A percentile compares a stretch with the other conserved stretches of the same genome.
These are phyloP conservation scores for Phalacrocorax pelagicus DNA, from an alignment of 2,113 vertebrate genomes.

Conservation along the genomic window DNA sequence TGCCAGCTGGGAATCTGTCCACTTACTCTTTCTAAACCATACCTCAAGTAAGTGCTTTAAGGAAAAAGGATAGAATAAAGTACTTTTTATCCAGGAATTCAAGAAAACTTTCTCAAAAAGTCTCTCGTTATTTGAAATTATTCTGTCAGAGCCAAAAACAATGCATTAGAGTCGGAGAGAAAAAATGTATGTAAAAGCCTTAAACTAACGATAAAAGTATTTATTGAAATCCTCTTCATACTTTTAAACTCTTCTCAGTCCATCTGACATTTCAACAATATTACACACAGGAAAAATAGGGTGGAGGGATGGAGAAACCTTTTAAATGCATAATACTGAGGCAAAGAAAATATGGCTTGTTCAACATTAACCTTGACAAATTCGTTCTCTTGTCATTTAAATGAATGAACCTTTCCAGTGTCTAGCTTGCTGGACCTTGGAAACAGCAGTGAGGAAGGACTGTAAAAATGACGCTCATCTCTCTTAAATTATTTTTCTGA, in stretches of 20 bases:
- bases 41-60: not conserved
- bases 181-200: not conserved
- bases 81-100: not conserved
- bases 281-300: not conserved
- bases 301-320: not conserved
- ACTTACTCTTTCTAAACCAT: not conserved
- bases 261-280: constrained; percentile 18
- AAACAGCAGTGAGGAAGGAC: constrained; percentile 33
- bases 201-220: not conserved
- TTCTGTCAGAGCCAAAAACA: constrained; percentile 17
- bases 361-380: constrained; percentile 63
- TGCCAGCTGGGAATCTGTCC: not conserved
- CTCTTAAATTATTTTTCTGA: constrained; percentile 46
- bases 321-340: constrained; percentile 31
- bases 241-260: not conserved
- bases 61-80: not conserved
- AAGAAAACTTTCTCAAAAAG: not conserved
- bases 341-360: constrained; percentile 24
- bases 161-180: not conserved
- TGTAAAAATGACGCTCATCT: constrained; percentile 17
- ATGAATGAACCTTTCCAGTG: constrained; percentile 29
- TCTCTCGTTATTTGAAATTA: not conserved
- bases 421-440: constrained; percentile 23
- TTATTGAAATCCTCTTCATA: not conserved
- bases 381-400: constrained; percentile 25